phyloP scores from a whole-genome alignment of 2,113 vertebrate species.

The Prionailurus viverrinus region DNA sequence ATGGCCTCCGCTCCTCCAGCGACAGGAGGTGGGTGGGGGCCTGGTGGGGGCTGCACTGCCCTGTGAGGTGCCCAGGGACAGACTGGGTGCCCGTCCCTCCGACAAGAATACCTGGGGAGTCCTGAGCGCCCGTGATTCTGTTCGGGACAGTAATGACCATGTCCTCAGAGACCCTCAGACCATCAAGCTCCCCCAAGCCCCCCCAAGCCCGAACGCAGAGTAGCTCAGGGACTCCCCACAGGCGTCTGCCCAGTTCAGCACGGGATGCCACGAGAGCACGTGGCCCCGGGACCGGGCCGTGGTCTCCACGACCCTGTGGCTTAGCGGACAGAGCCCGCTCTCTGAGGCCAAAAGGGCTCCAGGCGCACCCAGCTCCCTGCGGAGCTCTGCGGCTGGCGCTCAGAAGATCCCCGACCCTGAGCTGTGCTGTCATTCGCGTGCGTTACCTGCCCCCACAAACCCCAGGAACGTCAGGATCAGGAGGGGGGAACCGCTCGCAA shows the following conservation, averaged over 20 bases:
- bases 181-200: background rate
- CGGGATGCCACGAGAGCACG: background rate
- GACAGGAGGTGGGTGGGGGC: background rate
- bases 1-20: background rate
- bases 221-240: background rate
- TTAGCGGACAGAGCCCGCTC: background rate
- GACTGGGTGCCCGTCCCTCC: background rate
- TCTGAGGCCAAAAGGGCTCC: background rate
- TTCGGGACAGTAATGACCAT: background rate
- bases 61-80: background rate
- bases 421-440: rapidly evolving
- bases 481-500: conserved; percentile 96
- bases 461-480: conserved; percentile 96
- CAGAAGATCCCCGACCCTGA: rapidly evolving
- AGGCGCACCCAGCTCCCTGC: background rate
- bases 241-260: background rate
- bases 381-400: rapidly evolving
- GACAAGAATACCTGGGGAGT: background rate
- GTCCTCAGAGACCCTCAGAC: background rate
- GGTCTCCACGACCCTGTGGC: background rate
- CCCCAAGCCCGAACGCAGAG: background rate
- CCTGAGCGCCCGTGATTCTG: background rate
- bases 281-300: background rate
- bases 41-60: background rate
- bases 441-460: conserved; percentile 95